Evolutionary conservation across 2,113 vertebrate species (phyloP).

Genomic region (Dicrurus megarhynchus): DNA sequence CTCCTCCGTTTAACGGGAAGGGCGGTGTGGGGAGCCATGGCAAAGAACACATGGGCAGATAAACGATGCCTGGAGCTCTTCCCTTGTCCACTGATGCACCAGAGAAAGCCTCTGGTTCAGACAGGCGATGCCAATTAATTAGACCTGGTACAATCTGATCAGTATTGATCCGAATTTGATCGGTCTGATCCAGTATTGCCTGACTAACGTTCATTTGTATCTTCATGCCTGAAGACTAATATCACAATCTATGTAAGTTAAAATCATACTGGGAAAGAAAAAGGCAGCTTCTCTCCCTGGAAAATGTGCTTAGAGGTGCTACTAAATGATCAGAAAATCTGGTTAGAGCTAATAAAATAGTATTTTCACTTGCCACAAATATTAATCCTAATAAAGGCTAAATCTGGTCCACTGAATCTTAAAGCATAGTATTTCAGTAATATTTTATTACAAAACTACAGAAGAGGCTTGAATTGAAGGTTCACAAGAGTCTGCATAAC

Average conservation of each 20-base stretch:
- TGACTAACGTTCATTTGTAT: background rate
- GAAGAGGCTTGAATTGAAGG: background rate
- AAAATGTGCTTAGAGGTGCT: background rate
- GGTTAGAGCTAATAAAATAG: background rate
- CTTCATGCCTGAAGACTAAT: background rate
- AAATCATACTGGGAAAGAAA: background rate
- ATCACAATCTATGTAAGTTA: background rate
- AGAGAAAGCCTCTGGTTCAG: background rate
- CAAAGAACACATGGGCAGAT: background rate
- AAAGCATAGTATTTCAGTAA: background rate
- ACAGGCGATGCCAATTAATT: background rate
- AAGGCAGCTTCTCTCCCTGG: background rate
- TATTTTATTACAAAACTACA: background rate
- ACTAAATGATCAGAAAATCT: background rate
- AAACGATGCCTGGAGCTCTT: background rate
- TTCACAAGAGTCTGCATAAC: background rate
- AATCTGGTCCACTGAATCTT: background rate
- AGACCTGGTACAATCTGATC: background rate
- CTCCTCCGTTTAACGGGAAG: fast-evolving
- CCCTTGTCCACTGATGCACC: background rate
- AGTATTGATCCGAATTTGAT: background rate
- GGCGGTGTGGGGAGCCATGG: background rate
- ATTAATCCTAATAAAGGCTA: background rate
- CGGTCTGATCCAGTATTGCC: background rate
- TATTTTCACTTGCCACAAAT: background rate